Percentiles rank a stretch among this genome's conserved stretches.
Evolutionary conservation across 2,113 vertebrate species (phyloP).

Genomic region (Chamaetylas fuelleborni): DNA sequence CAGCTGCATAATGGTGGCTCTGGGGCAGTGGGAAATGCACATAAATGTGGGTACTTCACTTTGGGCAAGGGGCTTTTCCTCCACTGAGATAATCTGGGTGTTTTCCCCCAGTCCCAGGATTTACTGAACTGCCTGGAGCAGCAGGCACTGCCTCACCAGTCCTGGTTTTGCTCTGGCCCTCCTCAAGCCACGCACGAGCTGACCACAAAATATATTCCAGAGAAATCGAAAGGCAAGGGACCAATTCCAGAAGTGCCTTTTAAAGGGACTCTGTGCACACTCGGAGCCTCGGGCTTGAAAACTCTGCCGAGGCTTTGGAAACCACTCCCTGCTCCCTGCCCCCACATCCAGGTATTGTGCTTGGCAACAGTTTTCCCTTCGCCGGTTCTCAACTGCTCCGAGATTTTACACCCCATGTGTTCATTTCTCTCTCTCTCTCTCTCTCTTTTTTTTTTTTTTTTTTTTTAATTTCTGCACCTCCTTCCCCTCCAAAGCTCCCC

Average conservation of each 20-base stretch:
- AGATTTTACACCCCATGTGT: neutral
- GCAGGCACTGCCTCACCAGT: neutral
- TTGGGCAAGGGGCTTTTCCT: neutral
- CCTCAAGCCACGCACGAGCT: neutral
- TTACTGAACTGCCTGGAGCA: neutral
- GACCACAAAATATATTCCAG: neutral
- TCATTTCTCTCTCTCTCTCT: rapidly evolving
- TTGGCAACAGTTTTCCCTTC: constrained; percentile 29
- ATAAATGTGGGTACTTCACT: neutral
- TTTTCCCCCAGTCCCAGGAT: neutral
- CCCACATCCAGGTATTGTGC: constrained; percentile 13
- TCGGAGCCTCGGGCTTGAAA: neutral
- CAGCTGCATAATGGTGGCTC: neutral
- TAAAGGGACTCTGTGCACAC: neutral
- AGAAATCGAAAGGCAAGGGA: neutral
- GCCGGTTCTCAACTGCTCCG: neutral
- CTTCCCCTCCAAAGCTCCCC: neutral
- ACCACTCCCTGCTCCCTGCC: neutral
- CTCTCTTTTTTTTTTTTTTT: too few species aligned
- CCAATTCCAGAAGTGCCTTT: neutral
- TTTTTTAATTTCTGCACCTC: neutral
- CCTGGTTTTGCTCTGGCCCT: neutral
- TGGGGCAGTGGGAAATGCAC: neutral
- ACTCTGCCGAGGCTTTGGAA: neutral
- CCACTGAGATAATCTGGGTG: neutral